Base-by-base conservation (phyloP, 2,888 invertebrate genomes). In the Scelioninae gen. 2 region DNA sequence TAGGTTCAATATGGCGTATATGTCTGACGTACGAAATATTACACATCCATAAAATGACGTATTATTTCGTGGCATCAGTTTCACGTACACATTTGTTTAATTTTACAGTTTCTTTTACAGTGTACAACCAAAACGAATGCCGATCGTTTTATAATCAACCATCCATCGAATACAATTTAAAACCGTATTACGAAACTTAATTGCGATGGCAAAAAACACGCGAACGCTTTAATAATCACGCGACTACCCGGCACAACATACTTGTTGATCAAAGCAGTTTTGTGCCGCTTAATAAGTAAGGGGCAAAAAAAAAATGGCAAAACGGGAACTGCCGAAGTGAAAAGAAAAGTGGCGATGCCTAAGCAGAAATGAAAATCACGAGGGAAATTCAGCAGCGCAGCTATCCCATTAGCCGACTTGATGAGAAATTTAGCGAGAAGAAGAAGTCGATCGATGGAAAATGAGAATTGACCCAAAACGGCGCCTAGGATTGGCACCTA, bases 391-490 rank as follows among this genome's bases (percentile, higher is more conserved):
- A 68, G 68, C n/a, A 53, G 57, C 60, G 50, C 13, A 10, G 73
- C 69, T 70, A 77, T 77, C 73, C 78, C 74, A 78, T 79, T 79
- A 79, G 70, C 37, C 57, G 58, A 61, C 71, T 69, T 74, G 68
- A 76, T 74, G 73, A 75, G 75, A 75, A 73, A 73, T 64, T 64
- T 63, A 74, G 73, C 45, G 63, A 63, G 69, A 61, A 67, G 67
- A 74, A 76, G 64, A 60, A 67, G 70, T 52, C 67, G 71, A 76
- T 77, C 71, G 71, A 68, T 71, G 55, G 63, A 64, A 74, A 78
- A 79, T 77, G 79, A 78, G 78, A 78, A 79, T 77, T 78, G 76
- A 76, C 73, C 76, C 72, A 74, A 76, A 68, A 64, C 74, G 73
- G 65, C 72, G 72, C 63, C 75, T 65, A 68, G 60, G 58, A 71